Base-by-base conservation (phyloP, 2,113 vertebrate species). In the Empidonax alnorum region DNA sequence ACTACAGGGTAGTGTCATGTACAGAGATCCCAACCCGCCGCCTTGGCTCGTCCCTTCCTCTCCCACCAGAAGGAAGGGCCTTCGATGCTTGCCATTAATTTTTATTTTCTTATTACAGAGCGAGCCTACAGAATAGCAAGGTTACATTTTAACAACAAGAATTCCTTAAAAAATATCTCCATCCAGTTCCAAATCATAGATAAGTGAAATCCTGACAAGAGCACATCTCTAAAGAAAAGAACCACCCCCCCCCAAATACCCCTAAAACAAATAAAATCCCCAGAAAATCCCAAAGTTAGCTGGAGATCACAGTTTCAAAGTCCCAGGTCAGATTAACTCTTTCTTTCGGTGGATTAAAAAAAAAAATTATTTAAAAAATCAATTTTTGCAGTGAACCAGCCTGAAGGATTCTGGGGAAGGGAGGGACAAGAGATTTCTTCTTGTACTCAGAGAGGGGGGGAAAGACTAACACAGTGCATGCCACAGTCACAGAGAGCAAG, bases 1-100 rank as follows among this genome's bases (percentile, higher is more conserved):
- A 98, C 98, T 98, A 98, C 98, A 97, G 97, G 97, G 98, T 97
- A 97, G 98, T 98, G 98, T 98, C 98, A 98, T 98, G 98, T 99
- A 99, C 98, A 99, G 98, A 98, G 98, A 98, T 98, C 97, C 98
- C 95, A 94, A 93, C 95, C 95, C 72, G 33, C 94, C 10, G 76
- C 90, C 95, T 96, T 52, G 87, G 95, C 92, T 95, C 80, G 10
- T 83, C 94, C 95, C 94, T 95, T 94, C 95, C 96, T 94, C 96
- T 94, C 88, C 95, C 90, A 13, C 81, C 91, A 90, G 87, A 92
- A 97, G 93, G 94, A 93, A 96, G 93, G 88, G 90, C 83, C 74
- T 61, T 84, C 25, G 49, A 69, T 76, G 78, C 93, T 92, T 96
- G 91, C 94, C 90, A 90, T 87, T 75, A 76, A 82, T 39, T 90